Conservation (phyloP, 2,113 vertebrate species). For the Delphinapterus leucas region DNA sequence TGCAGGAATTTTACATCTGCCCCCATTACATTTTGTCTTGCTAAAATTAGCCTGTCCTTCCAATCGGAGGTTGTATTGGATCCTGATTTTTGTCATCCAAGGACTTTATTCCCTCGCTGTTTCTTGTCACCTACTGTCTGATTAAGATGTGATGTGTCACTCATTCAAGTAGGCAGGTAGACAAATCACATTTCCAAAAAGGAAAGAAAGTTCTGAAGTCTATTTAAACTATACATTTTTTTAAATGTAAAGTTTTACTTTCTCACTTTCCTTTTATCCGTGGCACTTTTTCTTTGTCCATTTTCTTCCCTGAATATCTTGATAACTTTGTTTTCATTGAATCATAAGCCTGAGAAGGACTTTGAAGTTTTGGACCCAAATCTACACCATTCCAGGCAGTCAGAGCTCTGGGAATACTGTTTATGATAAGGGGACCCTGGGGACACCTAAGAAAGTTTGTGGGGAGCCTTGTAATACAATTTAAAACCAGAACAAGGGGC, state of each 20-base stretch:
- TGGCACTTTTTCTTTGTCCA: background rate
- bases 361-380: constrained; percentile 1
- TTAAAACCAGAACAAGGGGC: background rate
- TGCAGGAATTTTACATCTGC: background rate
- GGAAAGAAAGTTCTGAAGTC: background rate
- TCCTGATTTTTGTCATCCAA: background rate
- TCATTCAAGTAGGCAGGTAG: background rate
- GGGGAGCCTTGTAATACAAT: background rate
- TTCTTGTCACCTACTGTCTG: background rate
- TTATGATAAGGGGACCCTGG: background rate
- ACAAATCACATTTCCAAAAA: background rate
- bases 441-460: background rate
- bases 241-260: background rate
- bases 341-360: background rate
- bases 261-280: background rate
- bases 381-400: background rate
- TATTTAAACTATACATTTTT: background rate
- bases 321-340: background rate
- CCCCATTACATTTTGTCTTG: background rate
- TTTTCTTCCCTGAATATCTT: background rate
- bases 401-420: background rate
- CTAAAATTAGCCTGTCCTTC: background rate
- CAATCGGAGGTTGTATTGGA: background rate
- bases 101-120: background rate
- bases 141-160: background rate